phyloP scores from a whole-genome alignment of 2,888 invertebrate genomes.

The Dicycla oo region DNA sequence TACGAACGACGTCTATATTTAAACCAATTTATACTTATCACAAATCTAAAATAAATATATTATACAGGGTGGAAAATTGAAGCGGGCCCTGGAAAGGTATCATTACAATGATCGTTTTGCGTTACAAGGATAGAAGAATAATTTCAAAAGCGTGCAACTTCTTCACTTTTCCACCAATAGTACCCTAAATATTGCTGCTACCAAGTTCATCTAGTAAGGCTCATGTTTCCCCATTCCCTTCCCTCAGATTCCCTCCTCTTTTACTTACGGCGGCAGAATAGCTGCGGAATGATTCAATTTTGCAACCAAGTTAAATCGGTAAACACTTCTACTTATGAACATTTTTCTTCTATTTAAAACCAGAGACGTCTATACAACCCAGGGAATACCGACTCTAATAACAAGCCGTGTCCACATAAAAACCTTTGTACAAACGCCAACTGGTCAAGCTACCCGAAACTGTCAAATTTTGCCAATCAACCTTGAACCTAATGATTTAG shows the following conservation, averaged over 20 bases:
- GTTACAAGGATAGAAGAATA: neutral
- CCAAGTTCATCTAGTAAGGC: neutral
- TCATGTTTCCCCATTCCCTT: no score
- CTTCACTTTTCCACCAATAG: neutral
- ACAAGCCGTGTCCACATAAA: no score
- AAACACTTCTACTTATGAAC: neutral
- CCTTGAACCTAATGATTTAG: no score
- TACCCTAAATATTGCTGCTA: neutral
- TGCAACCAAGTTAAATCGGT: neutral
- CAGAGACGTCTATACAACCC: neutral
- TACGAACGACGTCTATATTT: conserved; percentile 20
- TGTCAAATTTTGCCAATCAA: no score
- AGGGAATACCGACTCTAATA: no score
- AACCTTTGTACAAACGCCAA: no score
- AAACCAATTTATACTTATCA: conserved; percentile 36
- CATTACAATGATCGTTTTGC: neutral
- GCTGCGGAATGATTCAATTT: neutral
- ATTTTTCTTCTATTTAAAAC: neutral
- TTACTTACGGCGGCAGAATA: no score
- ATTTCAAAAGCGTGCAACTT: neutral
- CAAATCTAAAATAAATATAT: conserved; percentile 28
- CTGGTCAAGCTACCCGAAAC: no score
- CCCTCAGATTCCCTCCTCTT: no score
- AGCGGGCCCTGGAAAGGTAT: neutral
- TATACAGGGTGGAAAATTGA: neutral